Conservation (phyloP, 2,888 invertebrate genomes). For the Dicycla oo region DNA sequence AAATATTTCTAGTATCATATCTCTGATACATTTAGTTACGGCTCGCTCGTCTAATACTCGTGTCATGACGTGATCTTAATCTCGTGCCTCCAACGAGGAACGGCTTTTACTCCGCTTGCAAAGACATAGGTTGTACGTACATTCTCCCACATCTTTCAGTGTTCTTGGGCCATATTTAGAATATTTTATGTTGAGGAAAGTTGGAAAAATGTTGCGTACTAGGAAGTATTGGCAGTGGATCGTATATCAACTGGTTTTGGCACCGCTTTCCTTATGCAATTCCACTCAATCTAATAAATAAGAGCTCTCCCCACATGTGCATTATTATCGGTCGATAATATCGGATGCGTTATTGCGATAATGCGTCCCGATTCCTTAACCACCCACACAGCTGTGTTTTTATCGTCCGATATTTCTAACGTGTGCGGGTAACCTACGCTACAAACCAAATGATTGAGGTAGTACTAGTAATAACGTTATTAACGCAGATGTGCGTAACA, state of each 20-base stretch:
- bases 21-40: conserved; percentile 65
- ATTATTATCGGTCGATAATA: no score
- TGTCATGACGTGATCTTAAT: conserved; percentile 67
- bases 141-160: conserved; percentile 28
- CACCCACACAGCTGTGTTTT: no score
- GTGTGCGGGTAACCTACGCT: no score
- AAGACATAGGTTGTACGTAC: conserved; percentile 9
- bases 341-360: no score
- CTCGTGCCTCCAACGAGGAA: conserved; percentile 47
- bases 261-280: not conserved
- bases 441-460: no score
- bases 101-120: conserved; percentile 51
- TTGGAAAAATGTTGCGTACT: conserved; percentile 16
- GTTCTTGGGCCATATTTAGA: conserved; percentile 27
- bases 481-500: no score
- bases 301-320: no score
- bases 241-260: not conserved
- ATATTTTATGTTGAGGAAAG: conserved; percentile 22
- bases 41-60: conserved; percentile 58
- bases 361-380: no score
- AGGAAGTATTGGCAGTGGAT: not conserved
- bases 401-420: no score
- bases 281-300: no score
- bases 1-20: conserved; percentile 50
- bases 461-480: no score